phyloP scores from a whole-genome alignment of 2,113 vertebrate species.

The Archocentrus centrarchus region DNA sequence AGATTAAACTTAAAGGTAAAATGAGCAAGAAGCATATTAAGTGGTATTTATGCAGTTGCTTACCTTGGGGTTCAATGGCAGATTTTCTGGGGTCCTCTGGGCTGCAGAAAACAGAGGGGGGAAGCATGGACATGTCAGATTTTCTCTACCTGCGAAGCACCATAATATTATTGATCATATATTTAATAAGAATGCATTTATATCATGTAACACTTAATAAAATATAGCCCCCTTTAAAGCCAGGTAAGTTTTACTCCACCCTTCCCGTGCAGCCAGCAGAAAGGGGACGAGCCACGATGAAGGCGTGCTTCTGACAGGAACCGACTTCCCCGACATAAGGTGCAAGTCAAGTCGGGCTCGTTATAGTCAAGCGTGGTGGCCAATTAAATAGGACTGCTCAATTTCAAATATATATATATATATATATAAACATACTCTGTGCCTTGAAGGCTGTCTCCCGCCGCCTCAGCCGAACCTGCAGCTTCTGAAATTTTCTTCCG shows the following conservation, averaged over 20 bases:
- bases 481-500: conserved; percentile 71
- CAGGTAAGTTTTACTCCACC: conserved; percentile 69
- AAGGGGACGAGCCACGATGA: conserved; percentile 61
- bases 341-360: background rate
- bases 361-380: conserved; percentile 16
- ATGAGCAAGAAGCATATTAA: background rate
- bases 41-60: background rate
- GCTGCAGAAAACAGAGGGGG: conserved; percentile 54
- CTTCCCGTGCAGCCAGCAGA: conserved; percentile 45
- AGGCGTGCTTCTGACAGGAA: conserved; percentile 65
- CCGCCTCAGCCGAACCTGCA: conserved; percentile 50
- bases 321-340: conserved; percentile 14
- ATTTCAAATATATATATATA: background rate
- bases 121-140: background rate
- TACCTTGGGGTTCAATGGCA: conserved; percentile 69
- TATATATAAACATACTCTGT: conserved; percentile 66
- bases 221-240: background rate
- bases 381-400: background rate
- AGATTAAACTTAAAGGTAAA: background rate
- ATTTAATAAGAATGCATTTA: background rate
- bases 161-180: background rate
- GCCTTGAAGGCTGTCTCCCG: conserved; percentile 63
- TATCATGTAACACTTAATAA: background rate
- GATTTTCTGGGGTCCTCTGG: conserved; percentile 63
- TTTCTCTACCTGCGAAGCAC: background rate